Evolutionary conservation across 2,113 vertebrate genomes (phyloP), one percentile per base, ranked within the genome.

Genomic region (Conger conger): DNA sequence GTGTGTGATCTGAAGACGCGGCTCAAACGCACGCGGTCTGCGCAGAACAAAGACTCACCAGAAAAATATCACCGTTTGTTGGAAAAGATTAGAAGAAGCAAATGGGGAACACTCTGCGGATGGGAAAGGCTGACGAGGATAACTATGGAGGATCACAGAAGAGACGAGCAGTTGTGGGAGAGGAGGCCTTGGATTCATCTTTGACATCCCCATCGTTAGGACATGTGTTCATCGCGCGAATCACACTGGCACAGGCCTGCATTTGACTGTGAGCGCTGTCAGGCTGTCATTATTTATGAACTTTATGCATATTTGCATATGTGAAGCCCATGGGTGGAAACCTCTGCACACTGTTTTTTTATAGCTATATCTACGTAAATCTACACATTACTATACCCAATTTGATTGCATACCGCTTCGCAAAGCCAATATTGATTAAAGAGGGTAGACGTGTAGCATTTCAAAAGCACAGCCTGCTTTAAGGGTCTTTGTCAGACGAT

Each of bases 91-190:
- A 73, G 68, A 73, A 27, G 27, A 73, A 33, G 1, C 68, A 33
- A n/a, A 2, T 13, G 1, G 27, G 27, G n/a, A 33, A 33, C 27
- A 33, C 6, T 30, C 68, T 13, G 68, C n/a, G n/a, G 27, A 13
- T 13, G 68, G 68, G n/a, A 33, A 73, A 33, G 9, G 68, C 68
- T 30, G 68, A 33, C 27, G n/a, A 27, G n/a, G 68, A 33, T 73
- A 73, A 73, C 68, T 73, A 73, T 33, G 68, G 68, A 73, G 68
- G 68, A 73, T 73, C 68, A 73, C 68, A 73, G 68, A n/a, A 27
- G 60, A 33, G 27, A n/a, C 68, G 13, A 73, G 33, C n/a, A 7
- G n/a, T 13, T 73, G 68, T 11, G n/a, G 68, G 68, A 73, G 68
- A 73, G 68, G 68, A 73, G 68, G 68, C 68, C 68, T 23, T 7